These are phyloP conservation scores for Mastomys coucha DNA, from an alignment of 2,113 vertebrate genomes.

Conservation along the genomic window DNA sequence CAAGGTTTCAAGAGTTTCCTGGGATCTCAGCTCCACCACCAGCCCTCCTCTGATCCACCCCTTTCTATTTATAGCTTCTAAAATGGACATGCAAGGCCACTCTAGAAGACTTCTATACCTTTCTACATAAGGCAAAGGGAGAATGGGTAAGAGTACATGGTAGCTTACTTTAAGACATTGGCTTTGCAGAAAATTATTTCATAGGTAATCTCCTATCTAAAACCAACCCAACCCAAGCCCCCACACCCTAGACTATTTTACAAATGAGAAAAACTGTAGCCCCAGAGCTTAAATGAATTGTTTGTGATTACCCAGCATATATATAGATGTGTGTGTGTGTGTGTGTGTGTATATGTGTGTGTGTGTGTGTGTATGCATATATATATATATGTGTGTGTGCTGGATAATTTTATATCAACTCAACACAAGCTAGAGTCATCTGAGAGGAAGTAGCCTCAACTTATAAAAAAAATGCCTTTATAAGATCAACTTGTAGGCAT, in stretches of 20 bases:
- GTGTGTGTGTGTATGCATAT: neutral
- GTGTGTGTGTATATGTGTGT: neutral
- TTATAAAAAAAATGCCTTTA: neutral
- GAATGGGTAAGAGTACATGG: neutral
- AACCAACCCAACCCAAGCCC: slow-evolving; percentile 7
- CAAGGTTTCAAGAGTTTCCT: neutral
- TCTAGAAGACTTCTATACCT: neutral
- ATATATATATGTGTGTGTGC: neutral
- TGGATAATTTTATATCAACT: neutral
- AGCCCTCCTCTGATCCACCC: neutral
- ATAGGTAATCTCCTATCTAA: neutral
- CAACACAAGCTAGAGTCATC: neutral
- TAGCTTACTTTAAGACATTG: slow-evolving; percentile 11
- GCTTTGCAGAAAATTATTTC: slow-evolving; percentile 47
- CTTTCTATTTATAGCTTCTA: neutral
- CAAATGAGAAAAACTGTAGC: slow-evolving; percentile 30
- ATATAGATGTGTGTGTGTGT: rapidly evolving
- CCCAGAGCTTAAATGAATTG: neutral
- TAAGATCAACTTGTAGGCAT: neutral
- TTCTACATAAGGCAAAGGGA: neutral
- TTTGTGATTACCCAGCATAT: neutral
- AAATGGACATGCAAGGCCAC: neutral
- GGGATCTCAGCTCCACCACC: neutral
- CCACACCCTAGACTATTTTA: neutral
- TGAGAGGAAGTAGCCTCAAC: neutral